Evolutionary conservation across 2,888 invertebrate genomes (phyloP).

Genomic region (Trachelus iudaicus): DNA sequence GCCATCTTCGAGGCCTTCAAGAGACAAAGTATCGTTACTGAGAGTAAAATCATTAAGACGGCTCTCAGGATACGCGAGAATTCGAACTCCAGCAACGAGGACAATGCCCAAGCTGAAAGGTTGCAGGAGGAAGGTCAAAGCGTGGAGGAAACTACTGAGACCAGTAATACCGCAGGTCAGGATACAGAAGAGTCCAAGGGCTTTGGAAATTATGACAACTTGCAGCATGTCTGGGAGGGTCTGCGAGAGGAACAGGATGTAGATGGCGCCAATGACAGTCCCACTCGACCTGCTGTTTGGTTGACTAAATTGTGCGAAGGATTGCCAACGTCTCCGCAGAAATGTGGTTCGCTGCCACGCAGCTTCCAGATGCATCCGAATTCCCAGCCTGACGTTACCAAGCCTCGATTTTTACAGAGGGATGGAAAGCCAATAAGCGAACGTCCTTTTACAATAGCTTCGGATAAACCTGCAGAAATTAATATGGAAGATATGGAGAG

Average conservation of each 20-base stretch:
- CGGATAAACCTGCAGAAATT: constrained; percentile 76
- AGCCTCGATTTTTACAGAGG: constrained; percentile 68
- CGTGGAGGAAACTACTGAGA: constrained; percentile 14
- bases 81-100: constrained; percentile 33
- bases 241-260: constrained; percentile 41
- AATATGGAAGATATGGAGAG: constrained; percentile 76
- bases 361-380: constrained; percentile 78
- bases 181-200: constrained; percentile 62
- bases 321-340: constrained; percentile 75
- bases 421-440: constrained; percentile 74
- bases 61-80: constrained; percentile 55
- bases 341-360: constrained; percentile 82
- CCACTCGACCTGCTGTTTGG: constrained; percentile 78
- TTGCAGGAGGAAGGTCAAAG: constrained; percentile 60
- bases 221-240: constrained; percentile 65
- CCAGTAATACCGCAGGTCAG: constrained; percentile 40
- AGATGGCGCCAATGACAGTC: constrained; percentile 61
- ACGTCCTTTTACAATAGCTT: constrained; percentile 78
- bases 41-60: constrained; percentile 55
- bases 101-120: constrained; percentile 51
- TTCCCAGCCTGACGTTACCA: constrained; percentile 67
- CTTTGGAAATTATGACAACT: constrained; percentile 73
- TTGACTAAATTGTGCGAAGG: constrained; percentile 77
- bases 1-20: constrained; percentile 54
- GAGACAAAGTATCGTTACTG: constrained; percentile 51